Base-by-base conservation (phyloP, 2,113 vertebrate genomes). In the Tautogolabrus adspersus region DNA sequence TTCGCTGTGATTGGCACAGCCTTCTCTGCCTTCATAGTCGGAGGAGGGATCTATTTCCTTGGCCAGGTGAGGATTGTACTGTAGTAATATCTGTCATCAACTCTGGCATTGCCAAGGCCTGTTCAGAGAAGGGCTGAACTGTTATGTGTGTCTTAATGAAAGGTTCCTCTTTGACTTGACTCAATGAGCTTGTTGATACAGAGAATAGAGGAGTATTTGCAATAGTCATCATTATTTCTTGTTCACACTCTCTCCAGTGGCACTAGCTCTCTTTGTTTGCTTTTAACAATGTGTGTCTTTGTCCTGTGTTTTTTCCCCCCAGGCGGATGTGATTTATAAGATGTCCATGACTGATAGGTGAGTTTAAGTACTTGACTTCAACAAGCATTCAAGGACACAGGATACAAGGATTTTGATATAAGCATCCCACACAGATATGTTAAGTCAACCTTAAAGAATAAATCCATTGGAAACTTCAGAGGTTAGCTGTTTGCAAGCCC, bases 321-420 rank as follows among this genome's bases (percentile, higher is more conserved):
- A 99, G 98, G 98, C 97, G 65, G 98, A 99, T 91, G 97, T 99
- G 56, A 99, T 99, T 94, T 97, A 98, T 94, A 98, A 99, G 91
- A 97, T 99, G 95, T 96, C 95, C 82, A 98, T 99, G 98, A 98
- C 98, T 66, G 98, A 99, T 94, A 99, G 98, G 98, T 99, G 94
- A 95, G 86, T 79, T 6, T 75, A 63, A 94, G 42, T 37, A 22
- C 51, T 18, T 60, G 11, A 11, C 34, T 72, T 5, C 22, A 21
- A 47, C 19, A 44, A 51, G 3, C 11, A 21, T 64, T 62, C 1
- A n/a, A 21, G 0, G 11, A 66, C 46, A 70, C 26, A 16, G 7
- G 10, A 37, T 37, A 47, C n/a, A n/a, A 7, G 11, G 46, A 7
- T 61, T 55, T 11, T 6, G 30, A 21, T 44, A 58, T 6, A 34